Conservation (phyloP, 2,797 vertebrate species). For the Chiroxiphia lanceolata region DNA sequence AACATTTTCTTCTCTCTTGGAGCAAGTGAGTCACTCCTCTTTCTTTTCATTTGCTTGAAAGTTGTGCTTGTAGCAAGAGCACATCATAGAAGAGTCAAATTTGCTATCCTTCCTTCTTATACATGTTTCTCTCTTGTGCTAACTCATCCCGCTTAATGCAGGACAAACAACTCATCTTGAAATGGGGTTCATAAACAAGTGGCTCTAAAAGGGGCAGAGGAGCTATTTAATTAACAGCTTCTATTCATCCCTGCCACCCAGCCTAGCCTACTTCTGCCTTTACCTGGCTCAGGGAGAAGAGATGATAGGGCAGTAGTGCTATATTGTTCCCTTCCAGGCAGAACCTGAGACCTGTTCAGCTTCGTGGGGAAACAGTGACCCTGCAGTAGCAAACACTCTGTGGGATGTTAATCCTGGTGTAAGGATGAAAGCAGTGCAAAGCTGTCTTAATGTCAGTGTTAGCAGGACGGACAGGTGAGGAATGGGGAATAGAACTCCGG, state of each 20-base stretch:
- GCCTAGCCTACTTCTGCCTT: not conserved
- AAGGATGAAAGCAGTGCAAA: not conserved
- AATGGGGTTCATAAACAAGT: not conserved
- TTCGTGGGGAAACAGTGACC: not conserved
- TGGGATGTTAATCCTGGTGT: not conserved
- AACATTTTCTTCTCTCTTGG: not conserved
- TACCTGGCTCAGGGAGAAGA: not conserved
- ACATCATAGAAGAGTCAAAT: not conserved
- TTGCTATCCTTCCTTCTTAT: not conserved
- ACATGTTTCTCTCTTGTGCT: not conserved
- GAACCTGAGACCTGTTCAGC: not conserved
- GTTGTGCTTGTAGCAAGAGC: not conserved
- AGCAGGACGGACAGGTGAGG: not conserved
- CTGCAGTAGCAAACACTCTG: not conserved
- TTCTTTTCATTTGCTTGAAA: not conserved
- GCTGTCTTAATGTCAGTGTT: not conserved
- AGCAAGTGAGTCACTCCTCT: constrained; percentile 17
- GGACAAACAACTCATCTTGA: not conserved
- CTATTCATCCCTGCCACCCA: not conserved
- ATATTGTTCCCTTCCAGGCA: not conserved
- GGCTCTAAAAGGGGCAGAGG: not conserved
- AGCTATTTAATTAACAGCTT: not conserved
- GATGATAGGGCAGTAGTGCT: not conserved
- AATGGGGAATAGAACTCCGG: not conserved
- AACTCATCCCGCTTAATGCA: not conserved